These are phyloP conservation scores for Danio jaintianensis DNA, from an alignment of 2,797 vertebrate species.

Conservation along the genomic window DNA sequence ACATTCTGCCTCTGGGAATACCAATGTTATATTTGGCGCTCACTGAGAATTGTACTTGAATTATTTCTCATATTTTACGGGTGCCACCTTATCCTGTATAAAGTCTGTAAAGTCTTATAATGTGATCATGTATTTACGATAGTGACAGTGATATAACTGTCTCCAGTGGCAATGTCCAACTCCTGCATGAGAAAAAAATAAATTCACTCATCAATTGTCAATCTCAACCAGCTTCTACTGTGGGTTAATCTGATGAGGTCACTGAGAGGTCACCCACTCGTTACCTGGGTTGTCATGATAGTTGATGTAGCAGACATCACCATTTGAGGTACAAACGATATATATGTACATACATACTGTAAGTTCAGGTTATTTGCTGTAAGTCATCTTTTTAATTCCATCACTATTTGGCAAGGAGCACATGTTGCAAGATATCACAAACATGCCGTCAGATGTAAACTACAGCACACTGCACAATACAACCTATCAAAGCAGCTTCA, in stretches of 20 bases:
- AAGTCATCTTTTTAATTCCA: slow-evolving; percentile 53
- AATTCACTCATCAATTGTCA: not conserved
- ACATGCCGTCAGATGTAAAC: slow-evolving; percentile 41
- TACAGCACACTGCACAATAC: not conserved
- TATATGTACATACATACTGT: too few relatives aligned
- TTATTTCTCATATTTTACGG: slow-evolving; percentile 36
- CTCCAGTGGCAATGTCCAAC: not conserved
- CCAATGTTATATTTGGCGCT: slow-evolving; percentile 28
- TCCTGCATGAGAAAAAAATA: not conserved
- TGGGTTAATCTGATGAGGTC: not conserved
- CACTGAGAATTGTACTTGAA: slow-evolving; percentile 33
- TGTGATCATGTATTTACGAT: not conserved
- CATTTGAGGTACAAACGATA: not conserved
- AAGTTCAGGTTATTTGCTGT: not conserved
- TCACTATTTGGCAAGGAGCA: slow-evolving; percentile 56
- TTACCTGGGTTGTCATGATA: slow-evolving; percentile 8
- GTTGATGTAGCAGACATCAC: not conserved
- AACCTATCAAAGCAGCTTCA: too few relatives aligned
- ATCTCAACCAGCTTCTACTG: not conserved
- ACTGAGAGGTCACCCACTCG: not conserved
- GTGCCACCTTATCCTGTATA: slow-evolving; percentile 1
- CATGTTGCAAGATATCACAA: slow-evolving; percentile 45
- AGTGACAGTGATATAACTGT: not conserved
- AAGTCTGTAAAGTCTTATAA: too few relatives aligned
- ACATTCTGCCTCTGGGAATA: slow-evolving; percentile 49